Evolutionary conservation across 2,888 invertebrate species (phyloP), one percentile per base, ranked within the genome.

Genomic region (Xylota sylvarum): DNA sequence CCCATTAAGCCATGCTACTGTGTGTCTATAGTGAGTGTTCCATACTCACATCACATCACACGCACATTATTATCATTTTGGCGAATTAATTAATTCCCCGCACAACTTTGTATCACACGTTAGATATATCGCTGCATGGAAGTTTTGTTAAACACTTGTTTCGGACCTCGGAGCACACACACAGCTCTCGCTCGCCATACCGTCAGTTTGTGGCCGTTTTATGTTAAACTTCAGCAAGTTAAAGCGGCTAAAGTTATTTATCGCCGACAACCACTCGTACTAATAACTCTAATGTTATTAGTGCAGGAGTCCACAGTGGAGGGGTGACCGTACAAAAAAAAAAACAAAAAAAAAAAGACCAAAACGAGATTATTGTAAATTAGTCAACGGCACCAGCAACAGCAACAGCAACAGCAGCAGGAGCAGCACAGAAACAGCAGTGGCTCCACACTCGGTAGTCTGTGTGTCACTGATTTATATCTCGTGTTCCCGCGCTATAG

Each of bases 231-330:
- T 76, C 62, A 76, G 69, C 74, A 84, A 80, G 69, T 74, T 69
- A 64, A 64, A 81, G 82, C 73, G 72, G 37, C 77, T 62, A 64
- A 73, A 77, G 86, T 82, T 78, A 86, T 86, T 86, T 86, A 87
- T 87, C 79, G 74, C 69, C 74, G 70, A 87, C 83, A 87, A 87
- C 58, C 50, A 79, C 74, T 83, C 65, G 79, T 74, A 79, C 83
- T 87, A 87, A 87, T 87, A 87, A 87, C 83, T 83, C 83, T 64
- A 83, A 79, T 74, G 87, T 79, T 87, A 79, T 74, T 83, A 88
- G 73, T 88, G 64, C 70, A 70, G 58, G 65, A 70, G 56, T 48
- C 52, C 69, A 17, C 14, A 30, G 14, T n/a, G 52, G 7, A 10
- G 60, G n/a, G 48, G 58, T 12, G 37, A 12, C 37, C 40, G 23